Percentiles rank a stretch among this genome's conserved stretches.
Conservation (phyloP, 2,797 vertebrate genomes). For the Pseudochromis fuscus region DNA sequence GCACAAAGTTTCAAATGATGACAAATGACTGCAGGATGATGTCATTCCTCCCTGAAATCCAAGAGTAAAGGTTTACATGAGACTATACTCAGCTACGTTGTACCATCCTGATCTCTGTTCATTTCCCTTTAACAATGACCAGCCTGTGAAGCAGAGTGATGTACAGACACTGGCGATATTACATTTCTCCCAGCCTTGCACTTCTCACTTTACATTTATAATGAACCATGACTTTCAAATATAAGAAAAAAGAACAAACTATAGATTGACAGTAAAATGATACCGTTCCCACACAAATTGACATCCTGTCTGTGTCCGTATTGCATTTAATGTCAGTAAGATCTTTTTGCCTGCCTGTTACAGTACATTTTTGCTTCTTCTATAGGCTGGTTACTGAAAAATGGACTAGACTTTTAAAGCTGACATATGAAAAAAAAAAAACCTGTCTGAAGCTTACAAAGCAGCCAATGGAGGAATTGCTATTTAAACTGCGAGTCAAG, state of each 20-base stretch:
- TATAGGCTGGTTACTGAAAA: background rate
- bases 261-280: conserved; percentile 37
- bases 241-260: conserved; percentile 41
- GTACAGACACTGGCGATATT: conserved; percentile 23
- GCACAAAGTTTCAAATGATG: conserved; percentile 21
- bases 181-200: conserved; percentile 29
- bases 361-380: conserved; percentile 38
- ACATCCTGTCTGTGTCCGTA: conserved; percentile 57
- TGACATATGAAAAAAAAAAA: conserved; percentile 38
- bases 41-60: conserved; percentile 61
- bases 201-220: conserved; percentile 40
- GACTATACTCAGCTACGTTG: conserved; percentile 41
- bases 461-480: background rate
- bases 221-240: conserved; percentile 38
- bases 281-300: conserved; percentile 30
- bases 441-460: conserved; percentile 3
- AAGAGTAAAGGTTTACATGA: conserved; percentile 42
- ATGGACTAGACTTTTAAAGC: conserved; percentile 22
- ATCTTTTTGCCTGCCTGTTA: conserved; percentile 42
- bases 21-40: conserved; percentile 35
- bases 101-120: conserved; percentile 4
- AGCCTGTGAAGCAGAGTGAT: conserved; percentile 20
- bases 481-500: conserved; percentile 17
- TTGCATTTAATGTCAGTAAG: conserved; percentile 67
- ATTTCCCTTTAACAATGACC: conserved; percentile 23